Evolutionary conservation across 2,888 invertebrate species (phyloP).

Genomic region (Plagiodera versicolora): DNA sequence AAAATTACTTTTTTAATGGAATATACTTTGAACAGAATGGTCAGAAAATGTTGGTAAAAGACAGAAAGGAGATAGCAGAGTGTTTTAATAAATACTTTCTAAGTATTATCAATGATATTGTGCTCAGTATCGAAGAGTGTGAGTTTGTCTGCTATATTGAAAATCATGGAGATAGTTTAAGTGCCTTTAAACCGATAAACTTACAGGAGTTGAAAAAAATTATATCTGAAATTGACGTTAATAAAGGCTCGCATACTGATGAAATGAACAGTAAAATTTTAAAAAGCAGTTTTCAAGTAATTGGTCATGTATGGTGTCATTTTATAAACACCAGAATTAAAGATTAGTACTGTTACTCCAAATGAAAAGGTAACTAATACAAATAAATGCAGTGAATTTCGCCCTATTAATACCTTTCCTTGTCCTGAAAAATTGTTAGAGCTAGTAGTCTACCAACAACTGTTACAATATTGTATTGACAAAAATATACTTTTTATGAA

Average conservation of each 20-base stretch:
- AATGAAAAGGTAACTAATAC: neutral
- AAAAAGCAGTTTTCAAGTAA: constrained; percentile 1
- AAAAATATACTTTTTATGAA: neutral
- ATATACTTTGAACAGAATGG: constrained; percentile 7
- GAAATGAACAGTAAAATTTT: constrained; percentile 2
- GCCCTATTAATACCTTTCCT: neutral
- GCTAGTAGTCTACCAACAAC: constrained; percentile 2
- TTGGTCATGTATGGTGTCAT: neutral
- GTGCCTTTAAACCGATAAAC: neutral
- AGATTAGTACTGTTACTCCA: constrained; percentile 3
- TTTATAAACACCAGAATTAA: constrained; percentile 4
- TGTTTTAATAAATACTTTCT: constrained; percentile 3
- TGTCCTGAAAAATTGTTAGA: constrained; percentile 5
- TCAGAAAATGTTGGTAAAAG: constrained; percentile 10
- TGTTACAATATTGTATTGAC: neutral
- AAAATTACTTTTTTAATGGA: constrained; percentile 5
- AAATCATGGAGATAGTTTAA: neutral
- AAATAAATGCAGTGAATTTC: neutral
- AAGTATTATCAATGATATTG: neutral
- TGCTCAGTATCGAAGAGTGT: neutral
- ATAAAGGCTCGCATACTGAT: constrained; percentile 1
- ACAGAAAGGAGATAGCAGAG: neutral
- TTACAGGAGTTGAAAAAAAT: constrained; percentile 6
- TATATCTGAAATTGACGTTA: constrained; percentile 1
- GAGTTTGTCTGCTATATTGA: neutral